phyloP scores from a whole-genome alignment of 2,113 vertebrate species.

The Phaethornis superciliosus region DNA sequence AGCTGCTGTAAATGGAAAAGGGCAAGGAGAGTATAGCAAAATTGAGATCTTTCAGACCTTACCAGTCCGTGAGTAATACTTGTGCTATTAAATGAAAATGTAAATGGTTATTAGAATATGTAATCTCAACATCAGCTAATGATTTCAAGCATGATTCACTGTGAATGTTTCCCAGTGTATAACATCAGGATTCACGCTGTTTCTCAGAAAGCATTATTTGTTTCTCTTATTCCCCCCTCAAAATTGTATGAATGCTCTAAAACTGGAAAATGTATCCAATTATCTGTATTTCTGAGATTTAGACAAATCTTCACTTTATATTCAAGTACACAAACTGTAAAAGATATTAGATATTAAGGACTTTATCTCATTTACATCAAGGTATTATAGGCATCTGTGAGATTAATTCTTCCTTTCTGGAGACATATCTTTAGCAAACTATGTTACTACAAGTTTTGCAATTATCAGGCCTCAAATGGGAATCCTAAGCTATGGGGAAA shows the following conservation, averaged over 20 bases:
- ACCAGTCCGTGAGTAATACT: slow-evolving; percentile 90
- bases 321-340: neutral
- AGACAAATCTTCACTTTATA: neutral
- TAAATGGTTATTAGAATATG: neutral
- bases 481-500: neutral
- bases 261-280: neutral
- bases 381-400: neutral
- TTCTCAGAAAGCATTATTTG: neutral
- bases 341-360: neutral
- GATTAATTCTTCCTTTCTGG: neutral
- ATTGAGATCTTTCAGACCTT: slow-evolving; percentile 93
- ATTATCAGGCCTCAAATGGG: neutral
- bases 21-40: slow-evolving; percentile 96
- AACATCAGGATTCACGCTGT: neutral
- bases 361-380: neutral
- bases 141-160: neutral
- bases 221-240: neutral
- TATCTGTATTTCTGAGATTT: neutral
- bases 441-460: neutral
- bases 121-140: neutral
- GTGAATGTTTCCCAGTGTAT: neutral
- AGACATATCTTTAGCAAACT: neutral
- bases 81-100: neutral
- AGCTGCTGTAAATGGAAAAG: slow-evolving; percentile 96
- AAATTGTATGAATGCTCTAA: neutral